Base-by-base conservation (phyloP, 2,797 vertebrate species). In the Karalla daura region DNA sequence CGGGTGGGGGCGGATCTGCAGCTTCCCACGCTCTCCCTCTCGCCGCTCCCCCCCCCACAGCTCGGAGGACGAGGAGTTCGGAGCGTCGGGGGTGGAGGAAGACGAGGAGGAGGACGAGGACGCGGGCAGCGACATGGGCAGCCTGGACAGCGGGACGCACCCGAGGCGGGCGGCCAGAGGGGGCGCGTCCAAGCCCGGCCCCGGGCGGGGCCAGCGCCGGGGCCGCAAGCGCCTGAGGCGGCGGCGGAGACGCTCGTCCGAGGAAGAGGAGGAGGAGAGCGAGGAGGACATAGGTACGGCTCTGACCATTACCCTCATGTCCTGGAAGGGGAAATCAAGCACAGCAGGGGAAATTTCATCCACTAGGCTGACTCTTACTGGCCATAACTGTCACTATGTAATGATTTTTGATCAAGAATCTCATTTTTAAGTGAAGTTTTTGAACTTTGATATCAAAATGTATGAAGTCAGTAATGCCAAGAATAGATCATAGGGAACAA, bases 21-120 rank as follows among this genome's bases (percentile, higher is more conserved):
- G n/a, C n/a, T n/a, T n/a, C n/a, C n/a, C n/a, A n/a, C n/a, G n/a
- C n/a, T n/a, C n/a, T n/a, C n/a, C n/a, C n/a, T n/a, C n/a, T n/a
- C n/a, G n/a, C n/a, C n/a, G n/a, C n/a, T n/a, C n/a, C n/a, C 3
- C 49, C 21, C 18, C 32, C 24, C 13, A n/a, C 81, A 98, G 96
- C 69, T 95, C 96, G 33, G 96, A 98, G 77, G 98, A 98, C 1
- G 97, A 98, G 51, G 94, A 95, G 3, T 97, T 97, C 62, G 94
- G 92, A 14, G 93, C 93, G 1, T 97, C 96, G 0, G 97, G 95
- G 6, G 94, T 94, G 2, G 96, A 96, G 1, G 91, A 94, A 5
- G 96, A 96, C 0, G 97, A 95, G 0, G 96, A 97, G 5, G 96
- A 94, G 2, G 94, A 98, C 2, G 96, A 94, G 20, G 96, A 97